A percentile compares a stretch with the other conserved stretches of the same genome.
Conservation (phyloP, 2,113 vertebrate species). For the Catharus fuscescens region DNA sequence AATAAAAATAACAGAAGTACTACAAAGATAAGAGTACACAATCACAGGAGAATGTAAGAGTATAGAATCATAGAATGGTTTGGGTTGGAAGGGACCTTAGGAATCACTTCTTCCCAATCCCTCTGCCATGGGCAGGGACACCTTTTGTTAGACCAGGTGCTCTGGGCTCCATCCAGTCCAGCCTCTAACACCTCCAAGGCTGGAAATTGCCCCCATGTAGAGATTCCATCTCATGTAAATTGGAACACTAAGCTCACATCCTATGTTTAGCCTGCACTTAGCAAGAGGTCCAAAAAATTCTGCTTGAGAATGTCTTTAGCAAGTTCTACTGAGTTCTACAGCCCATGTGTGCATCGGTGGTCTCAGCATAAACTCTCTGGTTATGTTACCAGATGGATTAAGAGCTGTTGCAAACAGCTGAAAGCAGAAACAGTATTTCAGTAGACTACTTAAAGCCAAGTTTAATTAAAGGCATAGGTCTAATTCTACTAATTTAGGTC, state of each 20-base stretch:
- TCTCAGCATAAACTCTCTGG: background rate
- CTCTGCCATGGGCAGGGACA: background rate
- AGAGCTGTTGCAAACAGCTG: background rate
- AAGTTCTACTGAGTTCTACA: background rate
- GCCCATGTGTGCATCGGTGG: rapidly evolving
- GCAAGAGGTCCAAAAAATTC: background rate
- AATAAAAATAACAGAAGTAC: background rate
- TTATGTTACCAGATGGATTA: background rate
- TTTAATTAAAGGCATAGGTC: background rate
- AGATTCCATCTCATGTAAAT: background rate
- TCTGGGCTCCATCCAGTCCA: background rate
- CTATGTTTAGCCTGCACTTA: background rate
- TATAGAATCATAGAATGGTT: background rate
- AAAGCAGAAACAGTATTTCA: background rate
- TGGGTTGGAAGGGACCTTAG: background rate
- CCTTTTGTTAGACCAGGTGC: background rate
- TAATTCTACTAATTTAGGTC: background rate
- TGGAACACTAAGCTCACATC: background rate
- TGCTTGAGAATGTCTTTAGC: background rate
- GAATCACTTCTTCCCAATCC: too few relatives aligned
- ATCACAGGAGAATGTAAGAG: background rate
- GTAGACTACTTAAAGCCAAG: background rate
- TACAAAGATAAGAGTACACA: background rate
- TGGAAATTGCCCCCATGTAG: background rate
- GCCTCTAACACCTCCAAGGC: background rate